Conservation (phyloP, 2,888 invertebrate genomes). For the Drosophila atroscutellata region DNA sequence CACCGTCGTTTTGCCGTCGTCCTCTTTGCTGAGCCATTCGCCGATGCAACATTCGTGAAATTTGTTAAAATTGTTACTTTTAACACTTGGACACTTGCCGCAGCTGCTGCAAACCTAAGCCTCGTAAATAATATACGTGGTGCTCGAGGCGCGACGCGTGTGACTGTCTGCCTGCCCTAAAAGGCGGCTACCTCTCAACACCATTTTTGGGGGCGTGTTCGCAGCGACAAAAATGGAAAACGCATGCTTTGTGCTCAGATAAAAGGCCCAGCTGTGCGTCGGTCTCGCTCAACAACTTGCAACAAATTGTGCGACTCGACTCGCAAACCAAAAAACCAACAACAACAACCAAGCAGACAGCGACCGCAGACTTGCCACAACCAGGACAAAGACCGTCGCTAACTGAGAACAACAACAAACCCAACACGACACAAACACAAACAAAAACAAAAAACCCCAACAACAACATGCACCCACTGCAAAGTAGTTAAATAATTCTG, state of each 20-base stretch:
- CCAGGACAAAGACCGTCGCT: conserved; percentile 38
- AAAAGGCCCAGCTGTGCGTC: conserved; percentile 73
- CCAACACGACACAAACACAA: conserved; percentile 33
- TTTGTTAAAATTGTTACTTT: conserved; percentile 42
- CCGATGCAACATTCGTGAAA: conserved; percentile 64
- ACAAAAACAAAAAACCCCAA: conserved; percentile 36
- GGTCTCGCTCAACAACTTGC: conserved; percentile 61
- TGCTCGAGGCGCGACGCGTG: conserved; percentile 48
- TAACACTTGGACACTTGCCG: conserved; percentile 25
- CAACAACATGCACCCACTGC: conserved; percentile 76
- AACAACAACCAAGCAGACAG: conserved; percentile 3
- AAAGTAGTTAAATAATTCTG: conserved; percentile 81
- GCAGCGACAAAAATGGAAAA: conserved; percentile 76
- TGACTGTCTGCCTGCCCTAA: conserved; percentile 50
- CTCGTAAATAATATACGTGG: conserved; percentile 20
- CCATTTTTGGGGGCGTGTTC: conserved; percentile 62
- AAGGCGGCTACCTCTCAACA: conserved; percentile 41
- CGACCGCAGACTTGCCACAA: conserved; percentile 27
- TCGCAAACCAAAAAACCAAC: conserved; percentile 14
- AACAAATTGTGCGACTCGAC: conserved; percentile 54
- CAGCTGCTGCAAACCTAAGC: conserved; percentile 31
- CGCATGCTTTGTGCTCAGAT: conserved; percentile 74
- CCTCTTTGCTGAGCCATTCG: conserved; percentile 58
- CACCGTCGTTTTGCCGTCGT: conserved; percentile 38
- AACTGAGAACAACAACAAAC: conserved; percentile 36